These are phyloP conservation scores for Chlorops oryzae DNA, from an alignment of 1,140 invertebrate genomes.

Conservation along the genomic window DNA sequence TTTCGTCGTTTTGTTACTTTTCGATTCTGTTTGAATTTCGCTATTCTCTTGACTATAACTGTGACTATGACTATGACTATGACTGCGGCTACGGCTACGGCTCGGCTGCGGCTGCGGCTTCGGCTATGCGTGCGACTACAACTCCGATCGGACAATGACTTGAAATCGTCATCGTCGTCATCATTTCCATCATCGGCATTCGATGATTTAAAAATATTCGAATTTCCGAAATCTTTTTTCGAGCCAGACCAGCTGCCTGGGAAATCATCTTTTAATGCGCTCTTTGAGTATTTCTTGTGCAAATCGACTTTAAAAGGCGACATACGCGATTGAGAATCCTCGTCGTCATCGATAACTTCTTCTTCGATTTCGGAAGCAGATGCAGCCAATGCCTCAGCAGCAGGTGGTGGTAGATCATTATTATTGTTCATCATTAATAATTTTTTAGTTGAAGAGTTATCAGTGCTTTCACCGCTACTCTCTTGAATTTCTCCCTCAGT, in stretches of 20 bases:
- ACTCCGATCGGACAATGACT: slow-evolving; percentile 27
- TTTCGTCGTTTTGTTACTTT: slow-evolving; percentile 25
- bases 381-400: slow-evolving; percentile 34
- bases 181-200: slow-evolving; percentile 15
- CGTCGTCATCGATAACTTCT: slow-evolving; percentile 22
- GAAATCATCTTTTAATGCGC: slow-evolving; percentile 46
- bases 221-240: slow-evolving; percentile 31
- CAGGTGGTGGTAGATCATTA: slow-evolving; percentile 34
- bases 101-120: slow-evolving; percentile 1
- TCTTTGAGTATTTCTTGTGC: slow-evolving; percentile 48
- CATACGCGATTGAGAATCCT: slow-evolving; percentile 33
- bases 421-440: too few relatives aligned
- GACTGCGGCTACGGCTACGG: background rate
- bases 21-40: slow-evolving; percentile 20
- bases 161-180: slow-evolving; percentile 35
- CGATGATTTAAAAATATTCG: slow-evolving; percentile 26
- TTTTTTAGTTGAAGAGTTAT: background rate
- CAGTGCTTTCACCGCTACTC: too few relatives aligned
- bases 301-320: slow-evolving; percentile 47
- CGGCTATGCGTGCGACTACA: slow-evolving; percentile 14
- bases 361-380: slow-evolving; percentile 39
- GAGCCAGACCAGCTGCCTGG: slow-evolving; percentile 40
- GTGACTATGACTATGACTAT: slow-evolving; percentile 4
- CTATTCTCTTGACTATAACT: slow-evolving; percentile 18
- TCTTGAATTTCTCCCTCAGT: background rate